Evolutionary conservation across 2,797 vertebrate species (phyloP).

Genomic region (Sphenodon punctatus): DNA sequence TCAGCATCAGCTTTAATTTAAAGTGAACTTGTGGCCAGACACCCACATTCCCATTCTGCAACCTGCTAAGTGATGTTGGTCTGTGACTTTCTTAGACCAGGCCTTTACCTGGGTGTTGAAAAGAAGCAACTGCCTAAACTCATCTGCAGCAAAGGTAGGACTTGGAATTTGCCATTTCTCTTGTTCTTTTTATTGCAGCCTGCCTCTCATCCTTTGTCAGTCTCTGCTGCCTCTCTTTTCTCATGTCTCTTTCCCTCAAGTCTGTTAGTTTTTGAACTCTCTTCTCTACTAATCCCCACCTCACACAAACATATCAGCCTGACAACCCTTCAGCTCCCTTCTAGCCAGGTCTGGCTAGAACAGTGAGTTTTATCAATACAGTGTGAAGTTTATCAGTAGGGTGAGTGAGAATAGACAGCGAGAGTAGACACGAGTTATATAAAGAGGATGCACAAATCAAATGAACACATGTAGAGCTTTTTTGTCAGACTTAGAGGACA

Average conservation of each 20-base stretch:
- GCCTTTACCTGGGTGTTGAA: slow-evolving; percentile 6
- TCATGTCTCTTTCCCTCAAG: background rate
- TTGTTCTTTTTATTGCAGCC: background rate
- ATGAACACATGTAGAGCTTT: background rate
- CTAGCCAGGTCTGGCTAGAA: background rate
- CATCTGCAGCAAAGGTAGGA: background rate
- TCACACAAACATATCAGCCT: background rate
- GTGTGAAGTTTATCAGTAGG: too few relatives aligned
- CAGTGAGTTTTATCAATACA: too few relatives aligned
- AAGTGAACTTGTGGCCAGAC: background rate
- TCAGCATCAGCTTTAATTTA: background rate
- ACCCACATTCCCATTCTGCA: background rate
- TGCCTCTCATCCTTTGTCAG: background rate
- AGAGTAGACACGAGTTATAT: background rate
- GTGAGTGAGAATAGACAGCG: background rate
- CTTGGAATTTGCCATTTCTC: background rate
- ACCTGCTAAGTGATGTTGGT: slow-evolving; percentile 13
- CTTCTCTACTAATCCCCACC: background rate
- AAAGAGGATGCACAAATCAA: background rate
- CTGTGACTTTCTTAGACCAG: slow-evolving; percentile 16
- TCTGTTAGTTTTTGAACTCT: background rate
- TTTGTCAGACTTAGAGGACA: background rate
- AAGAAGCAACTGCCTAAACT: slow-evolving; percentile 2
- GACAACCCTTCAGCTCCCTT: background rate
- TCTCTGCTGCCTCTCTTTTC: background rate